phyloP scores from a whole-genome alignment of 2,797 vertebrate genomes.

The Caiman crocodilus region DNA sequence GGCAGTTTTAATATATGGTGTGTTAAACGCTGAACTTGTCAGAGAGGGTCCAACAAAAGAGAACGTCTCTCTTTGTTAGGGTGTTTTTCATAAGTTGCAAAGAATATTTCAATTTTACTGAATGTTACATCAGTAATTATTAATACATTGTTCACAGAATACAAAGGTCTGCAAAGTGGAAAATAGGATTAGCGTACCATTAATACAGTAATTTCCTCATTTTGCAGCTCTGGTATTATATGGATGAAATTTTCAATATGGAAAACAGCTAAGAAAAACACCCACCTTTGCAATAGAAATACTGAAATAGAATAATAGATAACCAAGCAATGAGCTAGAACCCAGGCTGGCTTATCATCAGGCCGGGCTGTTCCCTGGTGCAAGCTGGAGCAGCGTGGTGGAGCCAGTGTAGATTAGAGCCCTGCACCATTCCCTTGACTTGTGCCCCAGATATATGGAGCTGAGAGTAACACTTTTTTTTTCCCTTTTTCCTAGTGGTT shows the following conservation, averaged over 20 bases:
- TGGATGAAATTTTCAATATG: neutral
- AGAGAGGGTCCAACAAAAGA: no score
- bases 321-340: neutral
- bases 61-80: neutral
- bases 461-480: neutral
- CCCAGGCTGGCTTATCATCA: rapidly evolving
- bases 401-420: neutral
- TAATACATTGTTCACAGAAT: neutral
- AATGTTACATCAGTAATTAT: neutral
- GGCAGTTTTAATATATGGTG: neutral
- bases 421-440: rapidly evolving
- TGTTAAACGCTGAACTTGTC: neutral
- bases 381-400: neutral
- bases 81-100: neutral
- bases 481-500: neutral
- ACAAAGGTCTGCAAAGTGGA: neutral
- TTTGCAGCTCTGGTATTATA: neutral
- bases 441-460: neutral
- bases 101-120: no score
- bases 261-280: neutral
- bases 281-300: neutral
- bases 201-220: neutral
- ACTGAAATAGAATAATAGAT: neutral
- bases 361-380: neutral
- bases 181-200: neutral